phyloP scores from a whole-genome alignment of 2,888 invertebrate species.

The Mylabris sibirica region DNA sequence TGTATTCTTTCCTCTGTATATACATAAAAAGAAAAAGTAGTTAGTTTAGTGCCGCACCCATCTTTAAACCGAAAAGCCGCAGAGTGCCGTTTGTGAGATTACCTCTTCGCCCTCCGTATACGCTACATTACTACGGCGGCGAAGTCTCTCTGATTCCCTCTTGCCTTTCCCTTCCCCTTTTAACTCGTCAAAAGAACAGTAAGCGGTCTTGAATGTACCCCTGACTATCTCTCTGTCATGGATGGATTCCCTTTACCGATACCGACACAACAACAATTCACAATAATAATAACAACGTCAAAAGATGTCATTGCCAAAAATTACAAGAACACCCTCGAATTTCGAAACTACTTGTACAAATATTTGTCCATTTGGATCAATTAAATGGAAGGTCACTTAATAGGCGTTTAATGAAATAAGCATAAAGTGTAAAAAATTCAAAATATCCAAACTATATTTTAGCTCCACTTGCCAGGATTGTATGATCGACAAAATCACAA shows the following conservation, averaged over 20 bases:
- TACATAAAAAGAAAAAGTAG: neutral
- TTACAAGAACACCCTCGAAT: neutral
- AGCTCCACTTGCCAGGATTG: too few relatives aligned
- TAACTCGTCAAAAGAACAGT: slow-evolving; percentile 32
- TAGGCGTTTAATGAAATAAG: too few relatives aligned
- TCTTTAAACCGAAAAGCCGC: slow-evolving; percentile 30
- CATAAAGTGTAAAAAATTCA: too few relatives aligned
- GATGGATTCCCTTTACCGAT: slow-evolving; percentile 31
- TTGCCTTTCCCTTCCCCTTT: slow-evolving; percentile 6
- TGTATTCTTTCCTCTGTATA: neutral
- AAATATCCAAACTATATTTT: too few relatives aligned
- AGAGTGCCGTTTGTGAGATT: slow-evolving; percentile 32
- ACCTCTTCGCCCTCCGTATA: slow-evolving; percentile 24
- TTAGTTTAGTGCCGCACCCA: slow-evolving; percentile 27
- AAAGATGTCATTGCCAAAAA: neutral
- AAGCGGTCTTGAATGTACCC: slow-evolving; percentile 34
- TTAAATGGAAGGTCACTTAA: too few relatives aligned
- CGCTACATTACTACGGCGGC: slow-evolving; percentile 19
- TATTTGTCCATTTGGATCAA: neutral
- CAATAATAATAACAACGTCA: neutral
- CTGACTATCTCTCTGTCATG: slow-evolving; percentile 34
- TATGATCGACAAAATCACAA: too few relatives aligned
- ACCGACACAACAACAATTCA: slow-evolving; percentile 25
- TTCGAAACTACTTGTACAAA: neutral
- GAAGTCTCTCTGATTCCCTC: slow-evolving; percentile 30